Evolutionary conservation across 1,140 invertebrate species (phyloP), one percentile per base, ranked within the genome.

Genomic region (Drosophila ogumai): DNA sequence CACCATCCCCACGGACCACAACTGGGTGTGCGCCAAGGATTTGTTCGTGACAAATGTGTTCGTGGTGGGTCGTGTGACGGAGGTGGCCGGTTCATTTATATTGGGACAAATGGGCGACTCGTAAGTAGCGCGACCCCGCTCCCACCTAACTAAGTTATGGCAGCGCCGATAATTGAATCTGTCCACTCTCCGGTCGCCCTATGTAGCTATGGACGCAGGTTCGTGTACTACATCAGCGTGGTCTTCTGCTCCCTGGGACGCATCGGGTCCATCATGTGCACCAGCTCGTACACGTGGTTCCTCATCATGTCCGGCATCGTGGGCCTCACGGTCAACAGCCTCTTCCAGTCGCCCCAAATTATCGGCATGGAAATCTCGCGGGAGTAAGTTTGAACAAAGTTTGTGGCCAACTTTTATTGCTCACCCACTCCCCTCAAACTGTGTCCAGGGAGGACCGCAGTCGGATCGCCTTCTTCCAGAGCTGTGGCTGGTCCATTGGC

Each of bases 1-100:
- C 66, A 94, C 94, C 43, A 90, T 93, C 49, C 88, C 93, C 13
- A 93, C 93, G 6, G 91, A 94, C 60, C 73, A 93, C 75, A 73
- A 94, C 90, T 94, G 94, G 94, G 93, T 94, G 19, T 94, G 94
- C 68, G 92, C 93, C n/a, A 93, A 94, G 75, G 90, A 93, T 73
- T 87, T 94, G 65, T 92, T 93, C 68, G 91, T 93, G 49, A 93
- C 93, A 69, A 94, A 94, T 88, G 91, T 93, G 50, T 93, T 94
- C 63, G 92, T 93, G 15, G 91, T 93, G 61, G 91, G 91, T 57
- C 93, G 93, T 72, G 91, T 93, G 36, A 94, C 94, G 19, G 93
- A 94, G 81, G 92, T 94, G 59, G 65, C 94, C 43, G 94, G 94
- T 40, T 93, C 93, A 60, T 92, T 94, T 82, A 74, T 94, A 64